These are phyloP conservation scores for Leptinotarsa texana DNA, from an alignment of 1,140 invertebrate species.

Conservation along the genomic window DNA sequence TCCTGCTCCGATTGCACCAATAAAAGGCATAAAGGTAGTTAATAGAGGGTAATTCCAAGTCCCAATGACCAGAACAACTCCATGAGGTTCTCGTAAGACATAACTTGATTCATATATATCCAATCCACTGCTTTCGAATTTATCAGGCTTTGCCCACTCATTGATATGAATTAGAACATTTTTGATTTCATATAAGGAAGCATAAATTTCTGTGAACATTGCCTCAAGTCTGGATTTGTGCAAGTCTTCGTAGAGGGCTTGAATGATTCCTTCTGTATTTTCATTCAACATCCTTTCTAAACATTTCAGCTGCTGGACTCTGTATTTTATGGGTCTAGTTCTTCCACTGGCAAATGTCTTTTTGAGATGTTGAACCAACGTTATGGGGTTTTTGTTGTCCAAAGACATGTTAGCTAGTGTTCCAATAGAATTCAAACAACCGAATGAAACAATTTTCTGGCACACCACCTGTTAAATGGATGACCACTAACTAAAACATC, in stretches of 20 bases:
- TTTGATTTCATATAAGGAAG: slow-evolving; percentile 69
- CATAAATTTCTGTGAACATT: slow-evolving; percentile 65
- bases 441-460: too few species aligned
- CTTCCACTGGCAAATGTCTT: slow-evolving; percentile 69
- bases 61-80: slow-evolving; percentile 87
- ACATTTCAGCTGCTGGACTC: slow-evolving; percentile 75
- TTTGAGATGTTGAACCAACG: slow-evolving; percentile 35
- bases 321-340: slow-evolving; percentile 74
- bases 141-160: slow-evolving; percentile 68
- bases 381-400: slow-evolving; percentile 22
- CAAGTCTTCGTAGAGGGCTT: slow-evolving; percentile 79
- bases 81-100: slow-evolving; percentile 81
- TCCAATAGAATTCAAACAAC: too few species aligned
- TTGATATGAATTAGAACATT: slow-evolving; percentile 65
- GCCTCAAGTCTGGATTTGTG: slow-evolving; percentile 74
- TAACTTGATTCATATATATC: slow-evolving; percentile 73
- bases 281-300: slow-evolving; percentile 78
- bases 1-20: slow-evolving; percentile 83
- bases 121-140: slow-evolving; percentile 69
- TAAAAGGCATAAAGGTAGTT: slow-evolving; percentile 68
- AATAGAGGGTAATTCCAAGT: slow-evolving; percentile 96
- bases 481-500: too few species aligned
- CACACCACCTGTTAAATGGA: too few species aligned
- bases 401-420: not conserved
- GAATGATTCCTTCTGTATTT: slow-evolving; percentile 59